Base-by-base conservation (phyloP, 2,113 vertebrate genomes). In the Meleagris gallopavo region DNA sequence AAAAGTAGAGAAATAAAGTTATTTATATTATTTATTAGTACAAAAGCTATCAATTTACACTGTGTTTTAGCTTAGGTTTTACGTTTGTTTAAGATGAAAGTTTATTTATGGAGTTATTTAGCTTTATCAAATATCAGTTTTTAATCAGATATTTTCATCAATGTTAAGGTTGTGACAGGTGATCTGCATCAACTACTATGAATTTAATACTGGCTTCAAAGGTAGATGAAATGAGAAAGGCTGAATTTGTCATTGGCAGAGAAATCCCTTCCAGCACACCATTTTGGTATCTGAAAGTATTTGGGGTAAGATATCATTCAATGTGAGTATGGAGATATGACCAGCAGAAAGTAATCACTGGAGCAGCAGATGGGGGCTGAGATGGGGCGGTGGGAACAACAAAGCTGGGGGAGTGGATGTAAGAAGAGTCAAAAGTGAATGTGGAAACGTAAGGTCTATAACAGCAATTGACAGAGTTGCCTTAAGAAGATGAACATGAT, bases 401-500 rank as follows among this genome's bases (percentile, higher is more conserved):
- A 80, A 83, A 94, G 52, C 0, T 43, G 32, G 11, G 22, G 58
- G 91, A 80, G 45, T 25, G 7, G 67, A 74, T 74, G 38, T 85
- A 54, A 89, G 65, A 71, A 86, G 11, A 80, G 38, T 45, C 67
- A 89, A 8, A 38, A 79, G 74, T 30, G 46, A 90, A 88, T 29
- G 83, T 22, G 69, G 78, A 87, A 89, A 67, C 55, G 11, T 60
- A 86, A 83, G 84, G 89, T 8, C 17, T 9, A 7, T n/a, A 89
- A 88, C 52, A 76, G 72, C 3, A 2, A 32, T 43, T 0, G 7
- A 70, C 38, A 82, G 11, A 87, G 25, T 50, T 91, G 32, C 32
- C 67, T 79, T 67, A 85, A 54, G 70, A 92, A 84, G 66, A 82
- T 55, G 46, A 76, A 18, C 50, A 88, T 92, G 87, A 94, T 83